Conservation (phyloP, 2,113 vertebrate genomes). For the Ranitomeya variabilis region DNA sequence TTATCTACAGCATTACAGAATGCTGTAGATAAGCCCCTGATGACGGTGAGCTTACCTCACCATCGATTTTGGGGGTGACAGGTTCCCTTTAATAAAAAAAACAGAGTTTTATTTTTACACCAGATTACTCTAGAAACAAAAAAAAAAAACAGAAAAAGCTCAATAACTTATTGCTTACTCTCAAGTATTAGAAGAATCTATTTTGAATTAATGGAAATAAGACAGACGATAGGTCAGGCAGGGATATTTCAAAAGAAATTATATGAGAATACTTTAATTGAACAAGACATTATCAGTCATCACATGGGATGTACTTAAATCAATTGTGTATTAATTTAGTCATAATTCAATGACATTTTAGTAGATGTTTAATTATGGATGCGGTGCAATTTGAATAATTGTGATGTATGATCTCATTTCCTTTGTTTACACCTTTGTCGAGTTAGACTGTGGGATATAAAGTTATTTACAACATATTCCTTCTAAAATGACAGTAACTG, state of each 20-base stretch:
- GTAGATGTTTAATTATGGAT: neutral
- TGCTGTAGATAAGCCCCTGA: no score
- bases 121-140: no score
- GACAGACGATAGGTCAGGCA: no score
- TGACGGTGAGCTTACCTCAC: no score
- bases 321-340: neutral
- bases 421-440: neutral
- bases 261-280: neutral
- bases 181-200: no score
- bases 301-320: neutral
- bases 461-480: neutral
- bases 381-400: neutral
- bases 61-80: no score
- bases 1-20: no score
- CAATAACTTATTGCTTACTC: no score
- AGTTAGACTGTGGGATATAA: neutral
- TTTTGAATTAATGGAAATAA: no score
- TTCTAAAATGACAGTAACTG: neutral
- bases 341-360: neutral
- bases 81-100: no score
- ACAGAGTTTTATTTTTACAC: no score
- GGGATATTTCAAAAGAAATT: neutral
- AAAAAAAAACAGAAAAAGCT: no score
- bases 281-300: neutral
- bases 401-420: neutral